Percentiles rank a stretch among this genome's conserved stretches.
Conservation (phyloP, 2,888 invertebrate genomes). For the Alviniconcha strummeri region DNA sequence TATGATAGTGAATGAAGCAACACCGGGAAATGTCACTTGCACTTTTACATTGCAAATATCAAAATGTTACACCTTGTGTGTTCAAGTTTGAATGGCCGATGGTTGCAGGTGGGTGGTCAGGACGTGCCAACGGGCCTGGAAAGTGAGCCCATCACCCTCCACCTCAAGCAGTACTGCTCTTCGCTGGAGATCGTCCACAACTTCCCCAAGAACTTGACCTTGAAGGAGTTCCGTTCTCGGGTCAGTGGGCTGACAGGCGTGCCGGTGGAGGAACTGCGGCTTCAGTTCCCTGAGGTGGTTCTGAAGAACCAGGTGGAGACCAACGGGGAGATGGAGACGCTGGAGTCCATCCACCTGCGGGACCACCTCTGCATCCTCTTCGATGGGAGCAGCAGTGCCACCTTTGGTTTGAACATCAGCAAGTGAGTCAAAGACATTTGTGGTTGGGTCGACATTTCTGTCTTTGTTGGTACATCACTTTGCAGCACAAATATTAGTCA, state of each 20-base stretch:
- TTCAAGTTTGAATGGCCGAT: too few species aligned
- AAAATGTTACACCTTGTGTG: too few species aligned
- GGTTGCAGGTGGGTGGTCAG: conserved; percentile 54
- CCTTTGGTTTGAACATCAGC: neutral
- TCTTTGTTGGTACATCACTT: too few species aligned
- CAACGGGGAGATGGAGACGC: conserved; percentile 23
- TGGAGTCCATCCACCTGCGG: conserved; percentile 51
- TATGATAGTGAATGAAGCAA: too few species aligned
- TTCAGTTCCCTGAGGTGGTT: conserved; percentile 29
- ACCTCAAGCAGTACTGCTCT: conserved; percentile 49
- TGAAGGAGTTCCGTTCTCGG: conserved; percentile 52
- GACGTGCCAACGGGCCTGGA: conserved; percentile 52
- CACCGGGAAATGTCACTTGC: too few species aligned
- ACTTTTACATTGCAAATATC: too few species aligned
- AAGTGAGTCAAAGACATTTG: conserved; percentile 31
- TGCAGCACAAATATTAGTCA: too few species aligned
- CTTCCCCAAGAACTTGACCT: conserved; percentile 57
- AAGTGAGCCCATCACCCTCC: conserved; percentile 62
- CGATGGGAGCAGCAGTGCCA: conserved; percentile 24
- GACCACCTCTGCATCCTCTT: conserved; percentile 59
- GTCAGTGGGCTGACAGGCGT: conserved; percentile 53
- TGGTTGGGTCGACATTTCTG: conserved; percentile 28
- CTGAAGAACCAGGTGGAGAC: conserved; percentile 32
- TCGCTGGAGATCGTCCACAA: conserved; percentile 46
- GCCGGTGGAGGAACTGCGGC: conserved; percentile 37